Evolutionary conservation across 2,113 vertebrate species (phyloP).

Genomic region (Marmota monax): DNA sequence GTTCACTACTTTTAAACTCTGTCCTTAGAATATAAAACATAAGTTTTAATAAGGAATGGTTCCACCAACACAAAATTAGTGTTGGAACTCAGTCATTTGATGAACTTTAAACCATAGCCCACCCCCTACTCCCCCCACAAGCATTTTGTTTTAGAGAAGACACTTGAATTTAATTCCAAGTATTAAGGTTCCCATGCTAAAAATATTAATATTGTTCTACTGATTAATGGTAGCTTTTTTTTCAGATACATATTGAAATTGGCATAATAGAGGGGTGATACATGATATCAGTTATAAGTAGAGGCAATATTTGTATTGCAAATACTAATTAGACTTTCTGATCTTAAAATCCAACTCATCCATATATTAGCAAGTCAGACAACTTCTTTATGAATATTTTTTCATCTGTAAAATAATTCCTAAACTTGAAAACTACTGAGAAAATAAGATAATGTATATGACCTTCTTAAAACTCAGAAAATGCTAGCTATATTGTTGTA

Average conservation of each 20-base stretch:
- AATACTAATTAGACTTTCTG: neutral
- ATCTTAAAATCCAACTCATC: neutral
- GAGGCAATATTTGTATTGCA: neutral
- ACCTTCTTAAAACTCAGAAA: neutral
- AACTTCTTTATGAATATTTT: neutral
- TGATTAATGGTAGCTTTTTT: neutral
- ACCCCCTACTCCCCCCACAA: neutral
- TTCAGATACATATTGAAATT: neutral
- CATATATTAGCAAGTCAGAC: neutral
- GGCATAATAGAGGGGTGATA: neutral
- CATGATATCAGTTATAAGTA: neutral
- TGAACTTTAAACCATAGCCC: neutral
- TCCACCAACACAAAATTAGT: neutral
- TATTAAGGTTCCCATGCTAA: neutral
- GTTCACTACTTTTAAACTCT: neutral
- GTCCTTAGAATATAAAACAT: neutral
- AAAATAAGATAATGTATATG: constrained; percentile 15
- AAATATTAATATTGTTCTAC: neutral
- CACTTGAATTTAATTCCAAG: neutral
- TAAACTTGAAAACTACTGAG: neutral
- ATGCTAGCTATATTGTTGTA: neutral
- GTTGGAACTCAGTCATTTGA: neutral
- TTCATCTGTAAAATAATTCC: neutral
- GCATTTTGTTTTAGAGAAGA: constrained; percentile 6
- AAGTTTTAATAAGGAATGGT: neutral